Conservation (phyloP, 1,140 invertebrate genomes). For the Eubasilissa regina region DNA sequence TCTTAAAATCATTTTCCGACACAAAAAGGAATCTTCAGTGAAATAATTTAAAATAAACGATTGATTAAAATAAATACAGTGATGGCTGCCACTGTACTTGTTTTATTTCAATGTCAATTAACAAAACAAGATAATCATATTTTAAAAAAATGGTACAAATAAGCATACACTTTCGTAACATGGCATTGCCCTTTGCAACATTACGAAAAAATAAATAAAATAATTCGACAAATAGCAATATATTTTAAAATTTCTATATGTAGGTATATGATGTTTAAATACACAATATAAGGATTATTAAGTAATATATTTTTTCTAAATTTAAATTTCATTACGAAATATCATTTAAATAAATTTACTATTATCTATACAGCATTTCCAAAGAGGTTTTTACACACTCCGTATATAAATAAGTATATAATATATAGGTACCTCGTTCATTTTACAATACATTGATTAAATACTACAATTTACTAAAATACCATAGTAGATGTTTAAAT, state of each 20-base stretch:
- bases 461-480: neutral
- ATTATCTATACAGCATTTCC: constrained; percentile 75
- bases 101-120: constrained; percentile 25
- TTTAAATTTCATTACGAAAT: constrained; percentile 13
- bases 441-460: constrained; percentile 15
- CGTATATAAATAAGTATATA: neutral
- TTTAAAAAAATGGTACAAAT: neutral
- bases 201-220: constrained; percentile 28
- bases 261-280: constrained; percentile 54
- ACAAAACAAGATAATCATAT: neutral
- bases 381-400: constrained; percentile 25
- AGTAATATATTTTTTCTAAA: constrained; percentile 59
- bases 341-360: constrained; percentile 62
- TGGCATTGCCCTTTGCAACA: constrained; percentile 58
- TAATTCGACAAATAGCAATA: neutral
- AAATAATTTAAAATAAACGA: constrained; percentile 20
- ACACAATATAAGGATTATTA: neutral
- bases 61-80: constrained; percentile 36
- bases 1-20: neutral
- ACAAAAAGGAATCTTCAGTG: neutral
- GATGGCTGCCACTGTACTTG: constrained; percentile 55
- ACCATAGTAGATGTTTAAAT: too few relatives aligned
- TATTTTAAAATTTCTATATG: constrained; percentile 12
- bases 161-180: constrained; percentile 22
- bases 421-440: neutral